Conservation (phyloP, 2,113 vertebrate genomes). For the Notothenia rossii region DNA sequence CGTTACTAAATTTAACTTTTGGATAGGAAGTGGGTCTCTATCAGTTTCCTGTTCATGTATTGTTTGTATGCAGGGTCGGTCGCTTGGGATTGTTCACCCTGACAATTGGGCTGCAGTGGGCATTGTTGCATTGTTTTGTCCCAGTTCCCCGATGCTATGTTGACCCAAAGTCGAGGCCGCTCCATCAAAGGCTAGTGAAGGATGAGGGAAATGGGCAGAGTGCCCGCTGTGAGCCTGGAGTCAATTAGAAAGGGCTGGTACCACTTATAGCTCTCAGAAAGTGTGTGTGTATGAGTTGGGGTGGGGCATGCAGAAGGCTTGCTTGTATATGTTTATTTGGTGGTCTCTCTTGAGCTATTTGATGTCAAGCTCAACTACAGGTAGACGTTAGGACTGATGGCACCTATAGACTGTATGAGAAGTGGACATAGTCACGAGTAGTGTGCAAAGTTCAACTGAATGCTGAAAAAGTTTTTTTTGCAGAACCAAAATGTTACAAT, state of each 20-base stretch:
- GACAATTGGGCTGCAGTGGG: constrained; percentile 76
- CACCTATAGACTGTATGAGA: not conserved
- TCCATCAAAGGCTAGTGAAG: constrained; percentile 55
- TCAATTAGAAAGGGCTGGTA: constrained; percentile 42
- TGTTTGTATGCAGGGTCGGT: constrained; percentile 65
- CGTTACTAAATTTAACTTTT: constrained; percentile 71
- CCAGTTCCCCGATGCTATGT: constrained; percentile 29
- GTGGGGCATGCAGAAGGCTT: not conserved
- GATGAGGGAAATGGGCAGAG: constrained; percentile 47
- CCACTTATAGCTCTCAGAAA: constrained; percentile 9
- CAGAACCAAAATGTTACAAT: too few relatives aligned
- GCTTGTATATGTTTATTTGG: not conserved
- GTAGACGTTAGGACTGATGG: not conserved
- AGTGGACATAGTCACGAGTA: too few relatives aligned
- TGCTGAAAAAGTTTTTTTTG: too few relatives aligned
- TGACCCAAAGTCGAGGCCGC: constrained; percentile 42
- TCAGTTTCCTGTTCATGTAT: constrained; percentile 78
- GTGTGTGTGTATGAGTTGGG: not conserved
- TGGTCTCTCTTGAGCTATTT: not conserved
- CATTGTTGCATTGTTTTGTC: constrained; percentile 79
- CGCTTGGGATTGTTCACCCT: constrained; percentile 65
- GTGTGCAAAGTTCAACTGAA: too few relatives aligned
- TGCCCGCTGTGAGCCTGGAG: constrained; percentile 21
- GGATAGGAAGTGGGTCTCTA: constrained; percentile 73
- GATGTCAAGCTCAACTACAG: not conserved